phyloP scores from a whole-genome alignment of 2,797 vertebrate genomes.

The Acridotheres tristis region DNA sequence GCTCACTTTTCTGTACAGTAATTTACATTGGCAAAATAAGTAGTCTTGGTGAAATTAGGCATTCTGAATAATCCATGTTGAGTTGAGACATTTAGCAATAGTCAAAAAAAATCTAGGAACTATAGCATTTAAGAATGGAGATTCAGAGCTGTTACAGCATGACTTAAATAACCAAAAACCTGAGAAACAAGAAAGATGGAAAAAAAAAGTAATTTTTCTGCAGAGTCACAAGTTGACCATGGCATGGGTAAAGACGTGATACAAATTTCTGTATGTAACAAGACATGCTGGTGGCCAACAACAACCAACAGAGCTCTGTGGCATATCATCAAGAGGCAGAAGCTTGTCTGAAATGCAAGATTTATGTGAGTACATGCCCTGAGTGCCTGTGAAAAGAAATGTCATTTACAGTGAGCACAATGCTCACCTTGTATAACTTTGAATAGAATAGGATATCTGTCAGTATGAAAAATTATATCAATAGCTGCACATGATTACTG shows the following conservation, averaged over 20 bases:
- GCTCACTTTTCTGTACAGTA: background rate
- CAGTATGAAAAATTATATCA: background rate
- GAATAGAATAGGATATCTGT: background rate
- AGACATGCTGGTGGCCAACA: background rate
- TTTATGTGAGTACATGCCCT: background rate
- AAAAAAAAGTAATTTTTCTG: background rate
- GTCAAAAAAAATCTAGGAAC: fast-evolving
- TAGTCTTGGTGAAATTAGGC: background rate
- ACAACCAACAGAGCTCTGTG: background rate
- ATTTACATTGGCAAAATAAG: background rate
- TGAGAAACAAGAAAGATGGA: fast-evolving
- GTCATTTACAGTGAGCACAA: background rate
- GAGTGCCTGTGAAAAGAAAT: background rate
- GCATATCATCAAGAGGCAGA: background rate
- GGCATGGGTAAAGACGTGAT: background rate
- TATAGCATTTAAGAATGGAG: background rate
- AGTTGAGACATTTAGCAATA: background rate
- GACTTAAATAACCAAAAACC: background rate
- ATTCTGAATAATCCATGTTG: background rate
- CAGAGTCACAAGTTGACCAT: background rate
- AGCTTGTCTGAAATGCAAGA: background rate
- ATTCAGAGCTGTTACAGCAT: background rate
- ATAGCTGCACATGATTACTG: background rate
- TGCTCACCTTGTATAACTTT: background rate
- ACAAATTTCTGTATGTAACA: background rate